phyloP scores from a whole-genome alignment of 2,888 invertebrate genomes.

The Noctua comes region DNA sequence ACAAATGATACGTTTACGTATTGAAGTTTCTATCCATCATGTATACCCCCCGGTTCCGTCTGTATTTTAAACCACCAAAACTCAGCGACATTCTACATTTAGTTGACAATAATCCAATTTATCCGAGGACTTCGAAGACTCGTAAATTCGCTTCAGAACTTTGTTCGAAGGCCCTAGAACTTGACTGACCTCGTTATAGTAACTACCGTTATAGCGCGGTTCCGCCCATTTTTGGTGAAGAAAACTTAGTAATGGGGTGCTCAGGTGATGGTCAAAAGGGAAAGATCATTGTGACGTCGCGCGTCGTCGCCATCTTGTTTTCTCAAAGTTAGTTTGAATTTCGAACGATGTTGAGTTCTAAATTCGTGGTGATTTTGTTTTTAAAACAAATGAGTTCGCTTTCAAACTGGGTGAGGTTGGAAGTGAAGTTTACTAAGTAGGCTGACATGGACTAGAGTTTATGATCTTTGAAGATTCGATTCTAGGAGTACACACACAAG shows the following conservation, averaged over 20 bases:
- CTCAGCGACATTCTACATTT: conserved; percentile 74
- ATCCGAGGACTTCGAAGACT: conserved; percentile 73
- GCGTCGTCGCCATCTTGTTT: not conserved
- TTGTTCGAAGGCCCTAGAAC: conserved; percentile 68
- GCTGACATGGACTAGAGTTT: too few species aligned
- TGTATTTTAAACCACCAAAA: conserved; percentile 54
- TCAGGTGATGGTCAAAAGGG: not conserved
- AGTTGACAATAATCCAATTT: conserved; percentile 84
- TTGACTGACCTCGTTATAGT: conserved; percentile 63
- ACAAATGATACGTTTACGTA: not conserved
- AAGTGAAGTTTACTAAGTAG: not conserved
- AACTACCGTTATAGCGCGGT: conserved; percentile 29
- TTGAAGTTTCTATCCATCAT: not conserved
- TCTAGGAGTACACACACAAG: too few species aligned
- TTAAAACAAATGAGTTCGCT: not conserved
- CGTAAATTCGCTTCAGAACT: conserved; percentile 77
- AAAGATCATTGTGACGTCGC: not conserved
- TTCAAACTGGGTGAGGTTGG: not conserved
- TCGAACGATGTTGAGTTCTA: not conserved
- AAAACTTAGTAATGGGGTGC: not conserved
- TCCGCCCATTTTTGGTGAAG: conserved; percentile 26
- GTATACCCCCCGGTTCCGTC: conserved; percentile 3
- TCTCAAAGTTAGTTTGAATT: not conserved
- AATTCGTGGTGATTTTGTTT: not conserved
- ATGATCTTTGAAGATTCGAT: too few species aligned